These are phyloP conservation scores for Onychomys leucogaster DNA, from an alignment of 2,797 vertebrate genomes.

Conservation along the genomic window DNA sequence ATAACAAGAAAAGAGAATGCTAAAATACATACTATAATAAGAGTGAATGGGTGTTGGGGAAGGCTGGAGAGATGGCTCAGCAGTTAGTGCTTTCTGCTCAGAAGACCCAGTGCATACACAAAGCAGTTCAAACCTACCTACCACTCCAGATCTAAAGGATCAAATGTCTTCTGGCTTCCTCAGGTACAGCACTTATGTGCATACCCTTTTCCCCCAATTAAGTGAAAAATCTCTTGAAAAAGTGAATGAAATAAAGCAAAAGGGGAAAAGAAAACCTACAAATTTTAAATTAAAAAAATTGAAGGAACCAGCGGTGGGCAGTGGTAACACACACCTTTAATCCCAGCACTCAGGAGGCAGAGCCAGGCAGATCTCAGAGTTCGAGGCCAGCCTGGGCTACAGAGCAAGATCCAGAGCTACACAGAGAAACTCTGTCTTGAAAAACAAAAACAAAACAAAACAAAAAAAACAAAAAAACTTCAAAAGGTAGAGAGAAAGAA, in stretches of 20 bases:
- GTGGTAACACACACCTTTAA: no score
- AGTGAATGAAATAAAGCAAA: background rate
- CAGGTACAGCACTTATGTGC: background rate
- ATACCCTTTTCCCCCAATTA: background rate
- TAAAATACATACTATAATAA: slow-evolving; percentile 14
- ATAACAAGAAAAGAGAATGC: background rate
- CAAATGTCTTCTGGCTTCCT: background rate
- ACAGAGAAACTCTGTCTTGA: no score
- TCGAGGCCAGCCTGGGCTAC: no score
- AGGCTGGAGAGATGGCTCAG: background rate
- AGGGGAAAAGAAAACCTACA: background rate
- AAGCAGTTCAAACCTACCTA: background rate
- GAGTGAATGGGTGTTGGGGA: background rate
- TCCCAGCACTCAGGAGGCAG: no score
- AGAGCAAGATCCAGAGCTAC: no score
- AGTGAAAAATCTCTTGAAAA: background rate
- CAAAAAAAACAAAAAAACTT: background rate
- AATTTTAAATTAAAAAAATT: background rate
- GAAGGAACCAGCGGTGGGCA: background rate
- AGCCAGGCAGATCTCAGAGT: no score
- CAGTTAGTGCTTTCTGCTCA: background rate
- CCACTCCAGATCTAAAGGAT: background rate
- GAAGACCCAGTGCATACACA: background rate
- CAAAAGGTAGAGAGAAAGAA: background rate
- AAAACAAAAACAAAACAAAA: no score